Evolutionary conservation across 2,113 vertebrate species (phyloP), one percentile per base, ranked within the genome.

Genomic region (Hystrix cristata): DNA sequence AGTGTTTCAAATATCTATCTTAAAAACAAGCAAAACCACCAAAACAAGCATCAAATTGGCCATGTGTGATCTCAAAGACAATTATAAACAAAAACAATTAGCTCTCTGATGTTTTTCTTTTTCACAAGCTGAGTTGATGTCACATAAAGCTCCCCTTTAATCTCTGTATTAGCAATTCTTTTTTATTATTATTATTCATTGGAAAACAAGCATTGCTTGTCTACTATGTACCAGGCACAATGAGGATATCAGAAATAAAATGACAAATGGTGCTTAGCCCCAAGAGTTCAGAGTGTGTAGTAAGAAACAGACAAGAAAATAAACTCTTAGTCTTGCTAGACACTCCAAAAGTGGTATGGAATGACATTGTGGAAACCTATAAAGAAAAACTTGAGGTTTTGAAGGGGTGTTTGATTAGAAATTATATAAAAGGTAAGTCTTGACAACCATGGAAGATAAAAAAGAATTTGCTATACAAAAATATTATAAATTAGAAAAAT

Each of bases 211-310:
- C 31, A 88, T 13, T 53, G 60, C 5, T 95, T 97, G 87, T 97
- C 53, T 79, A 18, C 62, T 80, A 46, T 86, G 95, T 95, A 25
- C 89, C 96, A 96, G 92, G 90, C 96, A 98, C 97, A 95, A 93
- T 38, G 71, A 81, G 8, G 62, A 16, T 72, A 60, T 31, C 76
- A 96, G 91, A 92, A 96, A 95, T 51, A 97, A 90, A 97, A 82
- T 91, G 84, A 93, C 43, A 76, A 97, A 95, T 96, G 95, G 92
- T 82, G n/a, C 94, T 91, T 87, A 87, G 90, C 87, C 78, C 92
- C 51, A 92, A 92, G 64, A 88, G 87, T 55, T 93, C 88, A 69
- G 43, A 31, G 29, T 53, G 29, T 51, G 89, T 90, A 38, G 27
- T 13, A 84, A 89, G n/a, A 96, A 90, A 87, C 19, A 87, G 6